These are phyloP conservation scores for Microctonus aethiopoides DNA, from an alignment of 2,888 invertebrate genomes.

Conservation along the genomic window DNA sequence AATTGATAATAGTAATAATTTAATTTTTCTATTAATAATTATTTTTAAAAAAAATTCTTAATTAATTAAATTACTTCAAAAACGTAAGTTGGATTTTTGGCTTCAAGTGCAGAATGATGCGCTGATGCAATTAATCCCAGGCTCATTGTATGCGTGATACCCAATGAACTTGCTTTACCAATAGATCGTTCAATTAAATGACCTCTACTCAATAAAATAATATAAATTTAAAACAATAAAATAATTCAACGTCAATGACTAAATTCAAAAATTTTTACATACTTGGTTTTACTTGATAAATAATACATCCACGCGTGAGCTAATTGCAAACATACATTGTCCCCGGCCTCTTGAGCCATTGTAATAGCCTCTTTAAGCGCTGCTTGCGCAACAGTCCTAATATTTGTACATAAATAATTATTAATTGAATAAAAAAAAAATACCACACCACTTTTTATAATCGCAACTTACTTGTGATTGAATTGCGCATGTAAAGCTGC, in stretches of 20 bases:
- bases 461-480: conserved; percentile 75
- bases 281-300: conserved; percentile 68
- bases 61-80: conserved; percentile 69
- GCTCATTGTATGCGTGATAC: conserved; percentile 78
- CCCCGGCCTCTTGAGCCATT: conserved; percentile 88
- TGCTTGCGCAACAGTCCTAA: conserved; percentile 80
- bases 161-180: conserved; percentile 76
- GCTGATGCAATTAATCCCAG: conserved; percentile 82
- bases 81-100: conserved; percentile 75
- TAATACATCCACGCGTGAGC: conserved; percentile 86
- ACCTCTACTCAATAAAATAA: conserved; percentile 63
- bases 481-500: conserved; percentile 90
- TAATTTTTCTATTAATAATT: background rate
- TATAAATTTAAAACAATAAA: conserved; percentile 14
- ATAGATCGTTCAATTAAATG: conserved; percentile 77
- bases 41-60: background rate
- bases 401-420: conserved; percentile 47
- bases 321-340: conserved; percentile 86
- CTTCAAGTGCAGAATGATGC: conserved; percentile 79
- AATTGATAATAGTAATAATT: conserved; percentile 4
- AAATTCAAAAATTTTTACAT: conserved; percentile 34
- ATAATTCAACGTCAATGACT: conserved; percentile 1
- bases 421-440: background rate
- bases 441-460: conserved; percentile 1
- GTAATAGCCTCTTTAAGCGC: conserved; percentile 89